Base-by-base conservation (phyloP, 1,140 invertebrate species). In the Megalopta genalis region DNA sequence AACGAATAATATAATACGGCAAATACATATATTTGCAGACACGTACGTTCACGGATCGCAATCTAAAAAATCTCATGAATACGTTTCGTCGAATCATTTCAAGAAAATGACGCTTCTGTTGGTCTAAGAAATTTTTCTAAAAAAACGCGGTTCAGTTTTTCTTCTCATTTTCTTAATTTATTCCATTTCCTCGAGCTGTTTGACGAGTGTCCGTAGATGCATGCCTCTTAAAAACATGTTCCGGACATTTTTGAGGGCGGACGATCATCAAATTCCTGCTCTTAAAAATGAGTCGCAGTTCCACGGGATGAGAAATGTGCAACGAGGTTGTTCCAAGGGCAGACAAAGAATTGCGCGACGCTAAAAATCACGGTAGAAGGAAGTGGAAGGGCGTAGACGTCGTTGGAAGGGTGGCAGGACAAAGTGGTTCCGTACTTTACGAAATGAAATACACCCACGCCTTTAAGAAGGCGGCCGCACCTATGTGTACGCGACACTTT, bases 391-490 rank as follows among this genome's bases (percentile, higher is more conserved):
- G 52, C 46, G 27, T 27, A 66, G 60, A 64, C 25, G 25, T n/a
- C 25, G 78, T 49, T 54, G 37, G 52, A 66, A 66, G 37, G 64
- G 66, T 64, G 77, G 52, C 54, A n/a, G 60, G 42, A 25, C 49
- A 54, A 82, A 82, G 80, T 85, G 72, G 70, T 82, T 62, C 42
- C 46, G 84, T 80, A 85, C 84, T 86, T 86, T 86, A 72, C 83
- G 63, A 85, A 77, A 86, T 85, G 83, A 86, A 80, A 82, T 85
- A 85, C 83, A 84, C 70, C 80, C 67, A 76, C 74, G 75, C 46
- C 67, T 84, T 76, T 86, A 79, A 85, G 82, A 63, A 73, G 65
- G 67, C 75, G 49, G 77, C 78, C 79, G 63, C 79, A 78, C 83
- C 83, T 84, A 68, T 76, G 59, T 76, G 67, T 84, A 64, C 25